Evolutionary conservation across 1,140 invertebrate species (phyloP), one percentile per base, ranked within the genome.

Genomic region (Rhizoglyphus robini): DNA sequence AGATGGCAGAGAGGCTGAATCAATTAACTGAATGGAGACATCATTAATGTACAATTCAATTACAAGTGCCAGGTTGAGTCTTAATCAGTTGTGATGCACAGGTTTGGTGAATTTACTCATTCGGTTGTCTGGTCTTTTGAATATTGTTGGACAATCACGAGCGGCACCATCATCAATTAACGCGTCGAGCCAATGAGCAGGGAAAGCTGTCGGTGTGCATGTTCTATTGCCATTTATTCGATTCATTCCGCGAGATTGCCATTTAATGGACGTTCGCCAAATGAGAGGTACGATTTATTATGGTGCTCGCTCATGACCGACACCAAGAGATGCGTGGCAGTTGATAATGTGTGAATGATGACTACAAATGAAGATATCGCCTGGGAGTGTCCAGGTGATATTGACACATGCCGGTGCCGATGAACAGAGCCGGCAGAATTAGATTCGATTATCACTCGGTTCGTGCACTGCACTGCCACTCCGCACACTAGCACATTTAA

Each of bases 241-340:
- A 41, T 11, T 41, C 36, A 11, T 8, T 18, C 36, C 8, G 18
- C 18, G 36, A 41, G 8, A 11, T 41, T 18, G 36, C 36, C 36
- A 41, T 41, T n/a, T 41, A 41, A 41, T 41, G 36, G 18, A 41
- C 36, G 36, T 41, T 41, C 36, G 18, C 36, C 36, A 41, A 11
- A 41, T 8, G 36, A 41, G 18, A 41, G 36, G 36, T 41, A 18
- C 36, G 36, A 41, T 8, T 11, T 41, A n/a, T 41, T 41, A 41
- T 41, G 36, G 18, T 41, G 36, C 36, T 18, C 36, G 8, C 36
- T 18, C 36, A 41, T 18, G 8, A 41, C 36, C 36, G 18, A 8
- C 36, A 41, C 36, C 36, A 41, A 41, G 8, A 41, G 36, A 41
- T 41, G 36, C 65, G 41, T 82, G 80, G 72, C 84, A 60, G 58